A percentile compares a stretch with the other conserved stretches of the same genome.
Evolutionary conservation across 2,888 invertebrate genomes (phyloP).

Genomic region (Podotricha telesiphe): DNA sequence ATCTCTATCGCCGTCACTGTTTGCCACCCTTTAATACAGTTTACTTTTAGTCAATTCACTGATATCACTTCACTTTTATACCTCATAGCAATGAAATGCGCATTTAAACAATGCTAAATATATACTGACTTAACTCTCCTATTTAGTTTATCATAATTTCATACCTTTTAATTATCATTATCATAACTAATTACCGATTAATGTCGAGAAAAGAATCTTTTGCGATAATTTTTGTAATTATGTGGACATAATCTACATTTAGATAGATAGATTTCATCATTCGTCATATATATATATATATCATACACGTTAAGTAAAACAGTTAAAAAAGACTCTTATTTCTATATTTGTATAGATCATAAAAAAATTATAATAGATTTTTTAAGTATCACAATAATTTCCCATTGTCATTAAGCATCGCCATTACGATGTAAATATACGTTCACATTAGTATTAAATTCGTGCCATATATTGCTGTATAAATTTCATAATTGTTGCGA

Average conservation of each 20-base stretch:
- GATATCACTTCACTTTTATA: conserved; percentile 12
- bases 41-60: background rate
- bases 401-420: conserved; percentile 25
- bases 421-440: conserved; percentile 33
- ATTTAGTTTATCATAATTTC: conserved; percentile 38
- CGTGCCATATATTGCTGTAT: conserved; percentile 27
- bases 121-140: conserved; percentile 38
- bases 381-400: conserved; percentile 24
- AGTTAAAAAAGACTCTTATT: background rate
- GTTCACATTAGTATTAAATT: conserved; percentile 29
- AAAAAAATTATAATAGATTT: conserved; percentile 26
- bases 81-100: background rate
- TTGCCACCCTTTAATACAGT: conserved; percentile 5
- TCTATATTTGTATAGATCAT: background rate
- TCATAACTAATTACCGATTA: conserved; percentile 38
- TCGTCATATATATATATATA: background rate
- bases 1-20: conserved; percentile 14
- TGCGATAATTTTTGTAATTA: conserved; percentile 17
- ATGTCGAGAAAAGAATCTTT: conserved; percentile 22
- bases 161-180: conserved; percentile 37
- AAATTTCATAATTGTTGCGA: conserved; percentile 26
- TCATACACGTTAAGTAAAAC: background rate
- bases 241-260: conserved; percentile 2
- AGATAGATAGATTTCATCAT: background rate
- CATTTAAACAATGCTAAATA: background rate